These are phyloP conservation scores for Emydocephalus ijimae DNA, from an alignment of 2,113 vertebrate genomes.

Conservation along the genomic window DNA sequence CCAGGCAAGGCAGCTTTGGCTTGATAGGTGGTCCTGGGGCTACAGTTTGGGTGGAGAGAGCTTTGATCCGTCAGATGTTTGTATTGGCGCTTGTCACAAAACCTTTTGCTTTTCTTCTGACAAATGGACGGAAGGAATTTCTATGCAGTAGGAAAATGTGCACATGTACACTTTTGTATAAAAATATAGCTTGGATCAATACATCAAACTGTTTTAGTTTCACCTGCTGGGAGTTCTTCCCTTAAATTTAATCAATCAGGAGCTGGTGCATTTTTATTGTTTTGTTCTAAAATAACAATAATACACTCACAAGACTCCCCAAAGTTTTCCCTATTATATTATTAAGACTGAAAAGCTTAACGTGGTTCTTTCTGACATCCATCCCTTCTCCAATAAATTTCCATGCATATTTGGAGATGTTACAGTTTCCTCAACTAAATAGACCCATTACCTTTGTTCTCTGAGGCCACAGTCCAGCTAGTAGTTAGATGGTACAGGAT, in stretches of 20 bases:
- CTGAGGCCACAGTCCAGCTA: background rate
- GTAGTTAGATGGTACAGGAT: background rate
- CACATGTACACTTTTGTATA: background rate
- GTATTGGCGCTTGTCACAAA: constrained; percentile 22
- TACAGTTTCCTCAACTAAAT: background rate
- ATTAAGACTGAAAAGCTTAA: background rate
- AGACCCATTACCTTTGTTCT: background rate
- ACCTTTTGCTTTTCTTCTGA: constrained; percentile 18
- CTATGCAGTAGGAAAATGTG: background rate
- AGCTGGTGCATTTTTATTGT: background rate
- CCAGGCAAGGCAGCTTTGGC: background rate
- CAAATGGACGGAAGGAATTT: constrained; percentile 8
- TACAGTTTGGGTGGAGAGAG: constrained; percentile 17
- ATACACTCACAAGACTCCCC: background rate
- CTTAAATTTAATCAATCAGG: background rate
- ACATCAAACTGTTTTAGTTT: background rate
- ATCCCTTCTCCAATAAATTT: background rate
- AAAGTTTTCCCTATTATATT: background rate
- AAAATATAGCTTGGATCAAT: constrained; percentile 3
- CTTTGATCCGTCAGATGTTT: constrained; percentile 21
- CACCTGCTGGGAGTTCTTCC: background rate
- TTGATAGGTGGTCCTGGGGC: constrained; percentile 26
- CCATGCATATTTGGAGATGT: background rate
- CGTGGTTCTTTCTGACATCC: background rate
- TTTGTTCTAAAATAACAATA: background rate